Conservation (phyloP, 64 coral and sea anemone genomes). For the Montipora foliosa region DNA sequence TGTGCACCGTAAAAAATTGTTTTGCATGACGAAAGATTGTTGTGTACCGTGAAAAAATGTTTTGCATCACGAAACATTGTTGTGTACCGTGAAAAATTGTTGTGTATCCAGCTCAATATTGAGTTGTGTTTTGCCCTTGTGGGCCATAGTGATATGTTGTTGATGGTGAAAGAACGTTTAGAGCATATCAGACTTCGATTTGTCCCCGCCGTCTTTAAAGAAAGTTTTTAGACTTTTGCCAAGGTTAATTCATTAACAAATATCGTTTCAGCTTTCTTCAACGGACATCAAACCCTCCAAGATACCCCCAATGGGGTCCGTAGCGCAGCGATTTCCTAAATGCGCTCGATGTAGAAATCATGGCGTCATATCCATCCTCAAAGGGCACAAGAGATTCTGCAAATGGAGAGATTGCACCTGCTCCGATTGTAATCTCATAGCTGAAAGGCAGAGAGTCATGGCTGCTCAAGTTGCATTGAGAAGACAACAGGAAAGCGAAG, state of each 20-base stretch:
- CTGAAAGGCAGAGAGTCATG: slow-evolving; percentile 84
- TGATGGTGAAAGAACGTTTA: too few relatives aligned
- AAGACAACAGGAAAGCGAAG: slow-evolving; percentile 79
- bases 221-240: too few relatives aligned
- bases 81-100: too few relatives aligned
- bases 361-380: slow-evolving; percentile 80
- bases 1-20: too few relatives aligned
- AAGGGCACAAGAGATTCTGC: slow-evolving; percentile 87
- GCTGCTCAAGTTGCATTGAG: slow-evolving; percentile 81
- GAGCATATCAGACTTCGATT: too few relatives aligned
- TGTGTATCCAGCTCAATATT: too few relatives aligned
- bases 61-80: too few relatives aligned
- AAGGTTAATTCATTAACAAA: background rate
- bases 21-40: too few relatives aligned
- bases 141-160: background rate
- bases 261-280: slow-evolving; percentile 19
- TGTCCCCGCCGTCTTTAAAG: too few relatives aligned
- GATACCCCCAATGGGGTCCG: slow-evolving; percentile 72
- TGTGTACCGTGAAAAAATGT: too few relatives aligned
- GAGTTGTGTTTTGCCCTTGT: too few relatives aligned
- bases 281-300: slow-evolving; percentile 25
- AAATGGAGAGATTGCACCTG: slow-evolving; percentile 86
- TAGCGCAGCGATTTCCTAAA: slow-evolving; percentile 73
- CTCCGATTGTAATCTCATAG: slow-evolving; percentile 78
- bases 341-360: slow-evolving; percentile 81